phyloP scores from a whole-genome alignment of 2,113 vertebrate genomes.

The Elephas maximus region DNA sequence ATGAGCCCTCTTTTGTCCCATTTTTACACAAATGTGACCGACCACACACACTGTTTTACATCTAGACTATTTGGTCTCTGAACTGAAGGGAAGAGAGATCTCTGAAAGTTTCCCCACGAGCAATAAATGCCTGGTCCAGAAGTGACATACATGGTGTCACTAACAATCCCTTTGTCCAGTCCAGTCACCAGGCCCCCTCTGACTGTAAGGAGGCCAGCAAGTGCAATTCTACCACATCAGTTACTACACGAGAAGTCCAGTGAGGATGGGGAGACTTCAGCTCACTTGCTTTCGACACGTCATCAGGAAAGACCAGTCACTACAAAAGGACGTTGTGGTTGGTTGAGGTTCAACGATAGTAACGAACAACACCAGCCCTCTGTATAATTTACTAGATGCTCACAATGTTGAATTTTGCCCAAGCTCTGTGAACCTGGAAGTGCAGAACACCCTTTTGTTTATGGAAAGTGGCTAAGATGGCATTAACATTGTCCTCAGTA shows the following conservation, averaged over 20 bases:
- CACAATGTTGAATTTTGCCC: neutral
- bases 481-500: neutral
- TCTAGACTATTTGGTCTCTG: neutral
- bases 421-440: neutral
- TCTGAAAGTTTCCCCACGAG: neutral
- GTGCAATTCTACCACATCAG: neutral
- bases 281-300: too few relatives aligned
- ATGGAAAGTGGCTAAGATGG: too few relatives aligned
- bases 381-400: too few relatives aligned
- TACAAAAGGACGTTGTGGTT: too few relatives aligned
- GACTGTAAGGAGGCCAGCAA: neutral
- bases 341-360: too few relatives aligned
- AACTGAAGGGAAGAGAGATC: neutral
- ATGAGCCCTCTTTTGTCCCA: neutral
- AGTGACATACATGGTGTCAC: neutral
- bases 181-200: neutral
- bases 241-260: neutral
- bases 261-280: too few relatives aligned
- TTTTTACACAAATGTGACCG: neutral
- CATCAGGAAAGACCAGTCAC: too few relatives aligned
- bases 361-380: too few relatives aligned
- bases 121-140: neutral
- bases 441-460: neutral
- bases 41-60: neutral
- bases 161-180: neutral